Conservation (phyloP, 2,888 invertebrate species). For the Latrodectus hesperus region DNA sequence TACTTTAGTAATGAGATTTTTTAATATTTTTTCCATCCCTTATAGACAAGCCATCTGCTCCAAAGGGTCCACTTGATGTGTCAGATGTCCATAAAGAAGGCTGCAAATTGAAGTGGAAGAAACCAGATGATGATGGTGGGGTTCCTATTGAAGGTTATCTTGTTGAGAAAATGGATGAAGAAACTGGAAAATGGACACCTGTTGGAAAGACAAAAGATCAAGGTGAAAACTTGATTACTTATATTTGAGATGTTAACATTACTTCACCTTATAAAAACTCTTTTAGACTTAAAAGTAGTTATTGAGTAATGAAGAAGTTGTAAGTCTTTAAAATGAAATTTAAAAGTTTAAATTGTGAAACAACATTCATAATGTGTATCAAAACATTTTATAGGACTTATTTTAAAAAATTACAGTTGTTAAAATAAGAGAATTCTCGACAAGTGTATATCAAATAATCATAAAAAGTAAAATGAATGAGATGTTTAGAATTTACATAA, state of each 20-base stretch:
- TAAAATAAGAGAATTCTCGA: no score
- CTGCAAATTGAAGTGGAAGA: conserved; percentile 95
- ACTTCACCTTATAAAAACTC: background rate
- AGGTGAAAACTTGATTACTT: conserved; percentile 16
- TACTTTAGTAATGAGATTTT: background rate
- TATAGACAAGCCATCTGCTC: conserved; percentile 85
- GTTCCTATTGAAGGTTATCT: conserved; percentile 96
- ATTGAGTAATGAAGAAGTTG: no score
- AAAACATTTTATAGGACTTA: background rate
- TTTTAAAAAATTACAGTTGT: background rate
- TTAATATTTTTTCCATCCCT: background rate
- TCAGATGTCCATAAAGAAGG: conserved; percentile 94
- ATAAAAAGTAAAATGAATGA: no score
- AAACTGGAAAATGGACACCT: conserved; percentile 91
- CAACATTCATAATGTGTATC: background rate
- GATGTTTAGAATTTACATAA: no score
- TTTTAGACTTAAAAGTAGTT: background rate
- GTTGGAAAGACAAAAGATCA: conserved; percentile 70
- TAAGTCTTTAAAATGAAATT: background rate
- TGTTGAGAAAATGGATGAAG: conserved; percentile 94
- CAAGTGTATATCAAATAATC: no score
- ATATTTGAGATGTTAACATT: background rate
- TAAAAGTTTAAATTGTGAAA: background rate
- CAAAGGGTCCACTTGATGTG: conserved; percentile 92
- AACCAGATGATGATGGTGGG: conserved; percentile 95